Conservation (phyloP, 2,797 vertebrate species). For the Gambelia wislizenii region DNA sequence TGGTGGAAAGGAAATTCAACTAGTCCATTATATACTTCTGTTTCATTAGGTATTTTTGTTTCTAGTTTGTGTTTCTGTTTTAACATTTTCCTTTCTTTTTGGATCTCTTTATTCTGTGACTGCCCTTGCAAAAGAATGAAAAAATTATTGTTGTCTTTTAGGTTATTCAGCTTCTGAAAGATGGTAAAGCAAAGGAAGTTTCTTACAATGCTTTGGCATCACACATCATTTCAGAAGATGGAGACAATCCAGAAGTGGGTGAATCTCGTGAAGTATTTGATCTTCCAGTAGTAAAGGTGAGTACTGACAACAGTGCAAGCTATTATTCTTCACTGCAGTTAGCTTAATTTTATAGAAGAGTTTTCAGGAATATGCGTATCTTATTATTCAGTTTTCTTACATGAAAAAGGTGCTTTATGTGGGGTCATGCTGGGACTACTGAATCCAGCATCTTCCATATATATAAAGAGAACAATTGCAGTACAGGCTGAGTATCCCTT, state of each 20-base stretch:
- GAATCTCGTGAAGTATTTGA: slow-evolving; percentile 98
- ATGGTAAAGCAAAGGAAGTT: slow-evolving; percentile 96
- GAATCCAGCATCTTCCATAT: not conserved
- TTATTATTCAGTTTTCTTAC: not conserved
- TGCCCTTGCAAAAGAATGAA: not conserved
- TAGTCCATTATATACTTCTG: too few species aligned
- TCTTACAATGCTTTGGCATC: slow-evolving; percentile 97
- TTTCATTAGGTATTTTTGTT: too few species aligned
- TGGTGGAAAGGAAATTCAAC: too few species aligned
- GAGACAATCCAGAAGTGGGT: slow-evolving; percentile 96
- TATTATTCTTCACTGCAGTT: not conserved
- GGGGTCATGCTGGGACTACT: not conserved
- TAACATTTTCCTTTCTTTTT: not conserved
- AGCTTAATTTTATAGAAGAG: not conserved
- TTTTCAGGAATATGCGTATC: not conserved
- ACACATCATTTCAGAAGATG: slow-evolving; percentile 96
- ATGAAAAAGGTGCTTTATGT: not conserved
- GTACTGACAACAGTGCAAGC: slow-evolving; percentile 8
- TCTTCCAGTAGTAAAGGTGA: slow-evolving; percentile 96
- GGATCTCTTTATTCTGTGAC: slow-evolving; percentile 15
- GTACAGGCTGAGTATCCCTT: too few species aligned
- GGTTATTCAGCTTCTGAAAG: slow-evolving; percentile 94
- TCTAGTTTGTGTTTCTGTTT: not conserved
- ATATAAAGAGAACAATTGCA: too few species aligned
- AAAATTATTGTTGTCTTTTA: slow-evolving; percentile 67